Conservation (phyloP, 2,888 invertebrate species). For the Cephus sareptanus region DNA sequence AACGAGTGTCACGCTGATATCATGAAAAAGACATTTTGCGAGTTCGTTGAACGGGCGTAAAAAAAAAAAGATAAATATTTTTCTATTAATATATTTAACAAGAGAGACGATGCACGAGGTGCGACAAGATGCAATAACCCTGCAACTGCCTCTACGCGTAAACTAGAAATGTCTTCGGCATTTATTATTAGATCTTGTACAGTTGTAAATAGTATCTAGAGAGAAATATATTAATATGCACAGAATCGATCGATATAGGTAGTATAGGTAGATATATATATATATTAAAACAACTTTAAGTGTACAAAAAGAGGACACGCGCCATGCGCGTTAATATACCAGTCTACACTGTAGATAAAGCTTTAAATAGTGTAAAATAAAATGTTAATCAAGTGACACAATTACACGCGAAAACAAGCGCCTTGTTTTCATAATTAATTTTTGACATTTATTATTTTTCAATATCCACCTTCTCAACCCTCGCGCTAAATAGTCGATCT, state of each 20-base stretch:
- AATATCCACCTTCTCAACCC: neutral
- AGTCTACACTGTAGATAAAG: conserved; percentile 4
- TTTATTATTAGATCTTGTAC: too few species aligned
- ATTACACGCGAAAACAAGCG: neutral
- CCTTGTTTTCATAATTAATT: too few species aligned
- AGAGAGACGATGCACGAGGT: conserved; percentile 28
- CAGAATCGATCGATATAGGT: too few species aligned
- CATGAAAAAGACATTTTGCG: neutral
- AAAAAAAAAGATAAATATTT: conserved; percentile 24
- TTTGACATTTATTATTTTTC: too few species aligned
- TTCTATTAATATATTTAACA: conserved; percentile 23
- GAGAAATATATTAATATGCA: too few species aligned
- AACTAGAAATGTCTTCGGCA: neutral
- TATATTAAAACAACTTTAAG: too few species aligned
- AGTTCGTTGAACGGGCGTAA: conserved; percentile 15
- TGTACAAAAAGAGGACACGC: too few species aligned
- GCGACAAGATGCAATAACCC: conserved; percentile 31
- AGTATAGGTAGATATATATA: too few species aligned
- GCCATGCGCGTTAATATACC: too few species aligned
- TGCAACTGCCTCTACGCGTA: conserved; percentile 6
- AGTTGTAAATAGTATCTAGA: too few species aligned
- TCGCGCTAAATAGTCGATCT: too few species aligned
- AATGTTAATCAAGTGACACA: neutral
- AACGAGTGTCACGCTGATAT: conserved; percentile 28
- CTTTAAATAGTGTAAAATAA: conserved; percentile 6